Conservation (phyloP, 2,113 vertebrate genomes). For the Raja brachyura region DNA sequence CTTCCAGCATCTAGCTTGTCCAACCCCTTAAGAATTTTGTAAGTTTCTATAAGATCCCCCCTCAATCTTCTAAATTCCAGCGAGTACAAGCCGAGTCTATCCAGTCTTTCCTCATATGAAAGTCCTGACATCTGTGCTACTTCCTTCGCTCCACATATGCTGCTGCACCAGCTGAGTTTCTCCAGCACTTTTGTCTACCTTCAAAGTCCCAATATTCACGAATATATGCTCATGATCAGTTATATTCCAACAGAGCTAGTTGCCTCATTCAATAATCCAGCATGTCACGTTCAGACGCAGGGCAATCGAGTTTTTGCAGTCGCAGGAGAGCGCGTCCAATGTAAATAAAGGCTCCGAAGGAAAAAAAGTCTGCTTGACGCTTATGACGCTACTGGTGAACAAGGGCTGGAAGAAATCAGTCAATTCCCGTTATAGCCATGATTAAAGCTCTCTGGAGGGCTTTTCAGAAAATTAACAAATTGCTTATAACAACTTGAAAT, state of each 20-base stretch:
- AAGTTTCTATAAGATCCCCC: too few species aligned
- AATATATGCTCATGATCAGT: background rate
- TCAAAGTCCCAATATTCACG: background rate
- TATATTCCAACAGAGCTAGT: background rate
- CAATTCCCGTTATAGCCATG: slow-evolving; percentile 49
- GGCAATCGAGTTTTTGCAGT: slow-evolving; percentile 29
- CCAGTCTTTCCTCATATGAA: too few species aligned
- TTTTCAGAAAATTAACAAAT: slow-evolving; percentile 48
- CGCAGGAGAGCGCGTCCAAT: slow-evolving; percentile 42
- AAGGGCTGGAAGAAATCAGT: slow-evolving; percentile 52
- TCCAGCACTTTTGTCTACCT: too few species aligned
- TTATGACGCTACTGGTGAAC: slow-evolving; percentile 43
- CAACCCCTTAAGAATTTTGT: too few species aligned
- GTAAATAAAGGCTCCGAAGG: slow-evolving; percentile 42
- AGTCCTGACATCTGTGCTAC: too few species aligned
- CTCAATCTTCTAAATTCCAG: too few species aligned
- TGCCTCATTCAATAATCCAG: background rate
- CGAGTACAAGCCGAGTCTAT: too few species aligned
- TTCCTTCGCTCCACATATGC: too few species aligned
- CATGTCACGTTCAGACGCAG: background rate
- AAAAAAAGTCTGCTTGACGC: slow-evolving; percentile 41
- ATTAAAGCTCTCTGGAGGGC: slow-evolving; percentile 27
- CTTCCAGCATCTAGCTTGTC: too few species aligned
- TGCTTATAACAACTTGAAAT: slow-evolving; percentile 44
- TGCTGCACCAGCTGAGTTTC: too few species aligned